Base-by-base conservation (phyloP, 2,797 vertebrate species). In the Crocodylus rhombifer region DNA sequence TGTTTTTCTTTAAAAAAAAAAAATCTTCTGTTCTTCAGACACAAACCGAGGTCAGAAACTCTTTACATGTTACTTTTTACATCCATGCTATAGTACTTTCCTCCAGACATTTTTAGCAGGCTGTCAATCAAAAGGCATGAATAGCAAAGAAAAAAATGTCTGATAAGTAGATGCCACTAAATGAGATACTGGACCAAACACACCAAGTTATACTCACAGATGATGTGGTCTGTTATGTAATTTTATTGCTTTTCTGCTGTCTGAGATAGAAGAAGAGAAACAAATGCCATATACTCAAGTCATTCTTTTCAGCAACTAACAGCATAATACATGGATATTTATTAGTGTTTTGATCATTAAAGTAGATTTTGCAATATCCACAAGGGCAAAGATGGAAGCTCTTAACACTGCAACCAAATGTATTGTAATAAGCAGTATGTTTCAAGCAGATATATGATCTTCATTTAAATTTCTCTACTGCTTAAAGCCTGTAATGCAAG, bases 211-310 rank as follows among this genome's bases (percentile, higher is more conserved):
- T 2, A 30, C 60, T 86, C 86, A 67, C 7, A 13, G 4, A 30
- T 61, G 7, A 91, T 23, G 14, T 89, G 78, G 7, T 63, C 28
- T 51, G 80, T 69, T 82, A 5, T 80, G 71, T 75, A 3, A 4
- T 92, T 95, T 88, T 80, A 91, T 95, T 88, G 23, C 74, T 91
- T 96, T 96, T 95, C 83, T 88, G 95, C 92, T 89, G 83, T 76
- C 21, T 75, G 81, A 1, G 77, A 65, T 73, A 79, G 86, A 42
- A 94, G 91, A 84, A 90, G 90, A 63, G 4, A 15, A 90, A 23
- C 4, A 77, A 86, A 90, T 84, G 87, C 79, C 91, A 93, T 90
- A 90, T 82, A 97, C 92, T 90, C 58, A 20, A 92, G 82, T 78
- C 62, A 84, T 91, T 94, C 28, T 90, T 97, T 95, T 93, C 75